Evolutionary conservation across 2,888 invertebrate genomes (phyloP).

Genomic region (Automeris io): DNA sequence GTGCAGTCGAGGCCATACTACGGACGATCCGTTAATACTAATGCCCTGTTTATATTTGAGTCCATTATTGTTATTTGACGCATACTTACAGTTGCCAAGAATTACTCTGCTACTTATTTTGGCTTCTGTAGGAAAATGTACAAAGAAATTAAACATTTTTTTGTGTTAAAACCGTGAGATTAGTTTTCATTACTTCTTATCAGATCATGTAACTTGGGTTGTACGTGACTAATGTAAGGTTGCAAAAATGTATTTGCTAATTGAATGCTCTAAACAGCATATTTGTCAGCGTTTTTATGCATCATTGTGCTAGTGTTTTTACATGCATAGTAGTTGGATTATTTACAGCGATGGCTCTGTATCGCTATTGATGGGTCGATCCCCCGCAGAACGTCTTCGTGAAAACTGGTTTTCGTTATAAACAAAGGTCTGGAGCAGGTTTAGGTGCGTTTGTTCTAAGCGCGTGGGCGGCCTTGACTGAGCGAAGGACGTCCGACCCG

Average conservation of each 20-base stretch:
- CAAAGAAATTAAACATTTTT: too few relatives aligned
- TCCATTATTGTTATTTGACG: conserved; percentile 6
- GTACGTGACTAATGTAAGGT: neutral
- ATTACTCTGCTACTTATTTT: conserved; percentile 1
- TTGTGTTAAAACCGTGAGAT: too few relatives aligned
- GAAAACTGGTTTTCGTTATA: conserved; percentile 39
- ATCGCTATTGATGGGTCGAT: neutral
- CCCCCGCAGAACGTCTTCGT: conserved; percentile 16
- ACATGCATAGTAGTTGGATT: neutral
- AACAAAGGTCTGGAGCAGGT: conserved; percentile 48
- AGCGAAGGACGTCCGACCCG: conserved; percentile 49
- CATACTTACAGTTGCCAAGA: conserved; percentile 1
- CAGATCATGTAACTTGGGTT: conserved; percentile 2
- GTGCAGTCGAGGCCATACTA: neutral
- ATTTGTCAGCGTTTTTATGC: conserved; percentile 11
- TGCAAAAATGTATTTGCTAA: conserved; percentile 1
- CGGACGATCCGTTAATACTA: conserved; percentile 4
- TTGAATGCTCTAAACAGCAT: conserved; percentile 14
- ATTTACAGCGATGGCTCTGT: neutral
- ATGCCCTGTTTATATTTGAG: conserved; percentile 6
- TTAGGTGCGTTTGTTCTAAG: conserved; percentile 35
- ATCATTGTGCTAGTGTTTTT: neutral
- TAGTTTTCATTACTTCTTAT: conserved; percentile 6
- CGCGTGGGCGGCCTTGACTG: conserved; percentile 67
- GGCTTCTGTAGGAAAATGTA: too few relatives aligned